Conservation (phyloP, 2,113 vertebrate species). For the Malurus elegans region DNA sequence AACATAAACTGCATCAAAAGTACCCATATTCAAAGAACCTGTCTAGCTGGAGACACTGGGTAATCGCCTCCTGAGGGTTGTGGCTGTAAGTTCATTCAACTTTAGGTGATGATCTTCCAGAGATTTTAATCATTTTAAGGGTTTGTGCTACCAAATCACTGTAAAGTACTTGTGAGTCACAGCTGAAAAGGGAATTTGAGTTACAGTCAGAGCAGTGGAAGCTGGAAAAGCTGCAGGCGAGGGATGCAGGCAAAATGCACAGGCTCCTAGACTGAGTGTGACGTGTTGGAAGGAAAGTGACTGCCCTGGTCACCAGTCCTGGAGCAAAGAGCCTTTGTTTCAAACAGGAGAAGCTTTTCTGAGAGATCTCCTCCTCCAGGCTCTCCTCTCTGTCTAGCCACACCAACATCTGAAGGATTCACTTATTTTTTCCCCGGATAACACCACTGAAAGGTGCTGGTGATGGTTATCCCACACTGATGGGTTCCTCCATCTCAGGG, state of each 20-base stretch:
- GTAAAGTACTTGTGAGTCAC: background rate
- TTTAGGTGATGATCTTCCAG: background rate
- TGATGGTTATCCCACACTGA: background rate
- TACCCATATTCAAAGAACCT: background rate
- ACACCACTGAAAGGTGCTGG: background rate
- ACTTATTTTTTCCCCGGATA: background rate
- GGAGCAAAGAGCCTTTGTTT: background rate
- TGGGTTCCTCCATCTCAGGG: background rate
- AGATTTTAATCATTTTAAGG: background rate
- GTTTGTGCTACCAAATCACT: background rate
- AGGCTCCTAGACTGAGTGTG: background rate
- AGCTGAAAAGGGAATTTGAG: background rate
- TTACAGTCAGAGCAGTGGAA: background rate
- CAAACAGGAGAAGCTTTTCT: background rate
- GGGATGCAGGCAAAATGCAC: background rate
- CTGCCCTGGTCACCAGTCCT: background rate
- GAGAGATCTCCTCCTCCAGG: background rate
- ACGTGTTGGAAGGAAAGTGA: background rate
- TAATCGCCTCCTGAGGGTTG: background rate
- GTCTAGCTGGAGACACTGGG: background rate
- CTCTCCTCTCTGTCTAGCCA: background rate
- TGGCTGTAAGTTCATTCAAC: background rate
- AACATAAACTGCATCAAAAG: background rate
- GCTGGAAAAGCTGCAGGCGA: background rate
- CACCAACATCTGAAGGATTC: background rate